A percentile compares a stretch with the other conserved stretches of the same genome.
Conservation (phyloP, 2,888 invertebrate species). For the Rhamnusium bicolor region DNA sequence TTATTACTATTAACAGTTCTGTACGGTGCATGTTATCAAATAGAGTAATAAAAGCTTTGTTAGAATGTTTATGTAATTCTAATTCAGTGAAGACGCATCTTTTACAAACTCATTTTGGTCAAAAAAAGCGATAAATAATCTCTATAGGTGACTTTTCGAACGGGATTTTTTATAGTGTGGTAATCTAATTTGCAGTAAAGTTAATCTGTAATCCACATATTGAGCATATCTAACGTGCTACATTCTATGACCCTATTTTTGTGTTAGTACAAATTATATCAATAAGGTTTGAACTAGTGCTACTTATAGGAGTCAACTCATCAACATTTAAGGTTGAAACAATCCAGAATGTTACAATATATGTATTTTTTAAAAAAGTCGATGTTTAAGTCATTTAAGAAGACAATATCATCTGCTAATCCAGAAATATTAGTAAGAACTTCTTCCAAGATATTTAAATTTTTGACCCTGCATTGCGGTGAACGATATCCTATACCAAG, state of each 20-base stretch:
- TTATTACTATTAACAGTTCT: too few species aligned
- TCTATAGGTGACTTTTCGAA: constrained; percentile 22
- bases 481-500: too few species aligned
- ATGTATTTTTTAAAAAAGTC: background rate
- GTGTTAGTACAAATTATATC: background rate
- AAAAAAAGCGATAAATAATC: background rate
- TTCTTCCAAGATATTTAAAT: background rate
- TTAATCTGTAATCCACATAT: background rate
- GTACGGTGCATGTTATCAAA: too few species aligned
- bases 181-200: background rate
- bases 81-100: background rate
- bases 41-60: too few species aligned
- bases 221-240: background rate
- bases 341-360: background rate
- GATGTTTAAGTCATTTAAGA: background rate
- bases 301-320: background rate
- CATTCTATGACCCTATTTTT: background rate
- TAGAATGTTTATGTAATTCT: too few species aligned
- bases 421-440: background rate
- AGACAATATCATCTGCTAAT: background rate
- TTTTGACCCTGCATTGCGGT: background rate
- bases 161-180: background rate
- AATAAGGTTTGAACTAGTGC: background rate
- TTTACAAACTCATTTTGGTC: background rate
- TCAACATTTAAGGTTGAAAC: background rate